phyloP scores from a whole-genome alignment of 2,113 vertebrate species.

The Lamprologus tigripictilis region DNA sequence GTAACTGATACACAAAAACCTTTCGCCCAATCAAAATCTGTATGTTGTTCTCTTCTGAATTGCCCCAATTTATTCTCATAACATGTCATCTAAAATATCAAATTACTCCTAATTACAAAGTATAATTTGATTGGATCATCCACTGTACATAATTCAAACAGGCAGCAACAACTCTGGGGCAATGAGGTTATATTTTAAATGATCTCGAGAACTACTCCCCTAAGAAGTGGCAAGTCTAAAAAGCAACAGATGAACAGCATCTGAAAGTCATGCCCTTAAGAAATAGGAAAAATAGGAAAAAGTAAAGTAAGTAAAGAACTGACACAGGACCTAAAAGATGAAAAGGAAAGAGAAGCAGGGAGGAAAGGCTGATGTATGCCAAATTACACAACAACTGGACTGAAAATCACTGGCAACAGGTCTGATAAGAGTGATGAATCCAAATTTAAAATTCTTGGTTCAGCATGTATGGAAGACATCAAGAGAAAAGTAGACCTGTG shows the following conservation, averaged over 20 bases:
- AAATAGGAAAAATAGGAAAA: background rate
- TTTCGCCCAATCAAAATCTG: accelerated
- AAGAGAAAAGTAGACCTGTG: background rate
- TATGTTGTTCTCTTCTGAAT: background rate
- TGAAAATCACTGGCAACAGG: background rate
- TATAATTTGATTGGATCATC: background rate
- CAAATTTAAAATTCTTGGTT: background rate
- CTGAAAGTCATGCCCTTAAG: background rate
- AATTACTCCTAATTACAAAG: background rate
- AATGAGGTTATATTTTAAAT: background rate
- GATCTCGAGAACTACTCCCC: background rate
- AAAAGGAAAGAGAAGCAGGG: background rate
- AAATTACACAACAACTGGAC: background rate
- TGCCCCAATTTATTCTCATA: background rate
- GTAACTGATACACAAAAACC: background rate
- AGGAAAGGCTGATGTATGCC: accelerated
- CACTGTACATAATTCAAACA: background rate
- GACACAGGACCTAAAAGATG: background rate
- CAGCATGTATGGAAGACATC: accelerated
- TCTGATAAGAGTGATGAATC: background rate
- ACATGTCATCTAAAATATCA: background rate
- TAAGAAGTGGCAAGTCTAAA: background rate
- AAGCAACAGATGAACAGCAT: background rate
- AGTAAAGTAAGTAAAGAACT: background rate
- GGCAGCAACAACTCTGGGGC: background rate